phyloP scores from a whole-genome alignment of 2,113 vertebrate species.

The Erythrocercus mccallii region DNA sequence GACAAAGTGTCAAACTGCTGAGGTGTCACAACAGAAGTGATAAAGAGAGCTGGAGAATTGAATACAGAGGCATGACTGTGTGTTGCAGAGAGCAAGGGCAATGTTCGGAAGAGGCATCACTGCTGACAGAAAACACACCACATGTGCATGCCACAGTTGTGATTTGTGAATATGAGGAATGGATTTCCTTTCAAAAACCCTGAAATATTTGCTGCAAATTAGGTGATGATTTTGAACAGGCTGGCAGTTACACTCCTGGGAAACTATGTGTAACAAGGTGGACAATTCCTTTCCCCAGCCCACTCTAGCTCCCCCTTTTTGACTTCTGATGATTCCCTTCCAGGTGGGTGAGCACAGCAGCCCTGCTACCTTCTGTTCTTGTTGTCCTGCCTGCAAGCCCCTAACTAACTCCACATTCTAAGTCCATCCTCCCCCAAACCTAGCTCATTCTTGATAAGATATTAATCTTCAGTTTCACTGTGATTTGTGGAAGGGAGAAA shows the following conservation, averaged over 20 bases:
- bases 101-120: fast-evolving
- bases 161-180: background rate
- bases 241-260: background rate
- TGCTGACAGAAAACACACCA: background rate
- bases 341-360: background rate
- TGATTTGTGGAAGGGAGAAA: background rate
- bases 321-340: background rate
- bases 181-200: background rate
- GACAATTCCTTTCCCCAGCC: background rate
- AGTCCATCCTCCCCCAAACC: background rate
- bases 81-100: background rate
- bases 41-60: background rate
- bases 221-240: background rate
- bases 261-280: background rate
- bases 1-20: background rate
- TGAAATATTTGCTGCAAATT: background rate
- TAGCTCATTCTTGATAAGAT: background rate
- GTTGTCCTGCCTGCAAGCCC: background rate
- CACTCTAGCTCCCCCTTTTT: background rate
- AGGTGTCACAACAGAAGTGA: background rate
- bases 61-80: fast-evolving
- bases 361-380: background rate
- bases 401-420: background rate
- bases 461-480: background rate
- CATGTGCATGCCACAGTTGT: fast-evolving